Base-by-base conservation (phyloP, 2,113 vertebrate species). In the Gopherus evgoodei region DNA sequence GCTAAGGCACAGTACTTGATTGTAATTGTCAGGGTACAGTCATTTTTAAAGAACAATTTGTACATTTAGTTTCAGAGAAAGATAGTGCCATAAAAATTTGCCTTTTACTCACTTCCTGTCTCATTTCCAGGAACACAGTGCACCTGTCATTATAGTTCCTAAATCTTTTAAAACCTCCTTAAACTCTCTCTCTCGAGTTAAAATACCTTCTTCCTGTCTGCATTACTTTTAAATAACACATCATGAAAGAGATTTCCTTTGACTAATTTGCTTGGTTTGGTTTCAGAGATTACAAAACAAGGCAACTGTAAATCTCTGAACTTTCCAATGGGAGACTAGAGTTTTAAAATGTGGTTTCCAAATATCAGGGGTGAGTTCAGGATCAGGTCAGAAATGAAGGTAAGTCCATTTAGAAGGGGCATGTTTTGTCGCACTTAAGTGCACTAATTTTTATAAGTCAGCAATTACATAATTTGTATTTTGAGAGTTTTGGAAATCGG, bases 181-280 rank as follows among this genome's bases (percentile, higher is more conserved):
- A 96, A 94, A 95, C 62, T 93, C 81, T 96, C 88, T 94, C 92
- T 97, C 96, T 88, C 96, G 75, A 91, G 35, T 89, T 97, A 98
- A 97, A 98, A 98, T 97, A 84, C 69, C 80, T 79, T 95, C 94
- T 98, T 97, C 97, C 97, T 97, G 96, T 95, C 96, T 88, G 87
- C 94, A 97, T 90, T 93, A 24, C 42, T 94, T 91, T 93, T 98
- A 94, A 97, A 95, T 97, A 96, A 96, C 90, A 95, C 91, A 95
- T 96, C 89, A 93, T 92, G 96, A 97, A 96, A 97, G 94, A 97
- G 42, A 85, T 93, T 97, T 96, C 94, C 97, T 97, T 96, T 97
- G 80, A 90, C 93, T 97, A n/a, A 96, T 90, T 97, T 83, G 94
- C 52, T 97, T 97, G 97, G 93, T 97, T 86, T 97, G 86, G 72